Evolutionary conservation across 1,140 invertebrate genomes (phyloP), one percentile per base, ranked within the genome.

Genomic region (Hypsibius dujardini): DNA sequence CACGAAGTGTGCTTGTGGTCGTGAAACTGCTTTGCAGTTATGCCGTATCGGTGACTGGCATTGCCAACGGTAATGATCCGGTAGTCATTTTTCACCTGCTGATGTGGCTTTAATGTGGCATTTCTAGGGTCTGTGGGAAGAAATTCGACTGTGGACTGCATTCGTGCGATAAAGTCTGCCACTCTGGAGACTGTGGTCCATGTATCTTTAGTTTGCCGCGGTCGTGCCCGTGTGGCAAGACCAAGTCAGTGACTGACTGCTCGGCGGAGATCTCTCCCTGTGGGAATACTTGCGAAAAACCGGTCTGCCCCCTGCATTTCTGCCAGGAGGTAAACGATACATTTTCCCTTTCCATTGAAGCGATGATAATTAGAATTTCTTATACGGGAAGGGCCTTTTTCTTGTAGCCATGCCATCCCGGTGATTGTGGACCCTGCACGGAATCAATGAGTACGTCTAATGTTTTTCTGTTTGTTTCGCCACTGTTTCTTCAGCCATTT

Each of bases 1-100:
- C 0, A 88, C 90, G 77, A 77, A 78, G 2, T 92, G 90, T 79
- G 77, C 82, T 47, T 92, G 89, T 80, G 84, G 85, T 1, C 79
- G 77, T 46, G 78, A 84, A 70, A 80, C 79, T 40, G 77, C 81
- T 62, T 79, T 84, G 60, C 79, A 86, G 45, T 85, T 85, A 45
- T 92, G 89, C 79, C 83, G 85, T 74, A 81, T 84, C 74, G 82
- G 84, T 1, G 75, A 80, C 14, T 92, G 88, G 88, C 84, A 87
- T 70, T 92, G 90, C 42, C 62, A 67, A 67, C 62, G 62, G 62
- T 67, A 67, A 14, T 7, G 7, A n/a, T 7, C n/a, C 50, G n/a
- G 7, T 56, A n/a, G 50, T 56, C 7, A 7, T 56, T 56, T 56
- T 56, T 7, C n/a, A 56, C 50, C n/a, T 56, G 50, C 50, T 56